Percentiles rank a stretch among this genome's conserved stretches.
Conservation (phyloP, 2,797 vertebrate genomes). For the Pseudochirops corinnae region DNA sequence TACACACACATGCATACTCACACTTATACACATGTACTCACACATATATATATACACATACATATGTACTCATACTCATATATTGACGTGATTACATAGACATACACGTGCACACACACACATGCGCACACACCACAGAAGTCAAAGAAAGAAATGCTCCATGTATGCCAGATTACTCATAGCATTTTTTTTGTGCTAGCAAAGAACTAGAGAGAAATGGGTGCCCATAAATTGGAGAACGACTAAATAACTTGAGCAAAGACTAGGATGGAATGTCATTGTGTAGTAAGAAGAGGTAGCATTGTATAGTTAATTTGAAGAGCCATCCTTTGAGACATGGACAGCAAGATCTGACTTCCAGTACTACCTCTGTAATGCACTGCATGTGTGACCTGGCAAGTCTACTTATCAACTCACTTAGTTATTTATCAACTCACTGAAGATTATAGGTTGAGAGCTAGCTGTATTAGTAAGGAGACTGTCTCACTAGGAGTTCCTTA, state of each 20-base stretch:
- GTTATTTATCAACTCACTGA: not conserved
- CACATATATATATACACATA: not conserved
- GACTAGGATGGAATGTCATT: not conserved
- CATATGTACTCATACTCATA: too few relatives aligned
- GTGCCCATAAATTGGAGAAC: not conserved
- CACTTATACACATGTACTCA: not conserved
- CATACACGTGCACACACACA: not conserved
- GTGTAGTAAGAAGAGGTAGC: not conserved
- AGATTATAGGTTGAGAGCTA: not conserved
- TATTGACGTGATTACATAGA: too few relatives aligned
- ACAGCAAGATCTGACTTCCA: not conserved
- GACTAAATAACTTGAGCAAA: not conserved
- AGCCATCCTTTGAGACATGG: not conserved
- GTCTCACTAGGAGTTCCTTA: not conserved
- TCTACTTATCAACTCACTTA: not conserved
- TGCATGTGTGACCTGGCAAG: not conserved
- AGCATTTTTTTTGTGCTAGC: not conserved
- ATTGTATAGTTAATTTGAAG: not conserved
- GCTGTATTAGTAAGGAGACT: not conserved
- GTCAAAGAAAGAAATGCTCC: not conserved
- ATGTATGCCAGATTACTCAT: not conserved
- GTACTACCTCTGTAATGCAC: not conserved
- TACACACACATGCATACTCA: not conserved
- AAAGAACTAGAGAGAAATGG: not conserved
- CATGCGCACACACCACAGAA: not conserved